phyloP scores from a whole-genome alignment of 2,797 vertebrate genomes.

The Trichosurus vulpecula region DNA sequence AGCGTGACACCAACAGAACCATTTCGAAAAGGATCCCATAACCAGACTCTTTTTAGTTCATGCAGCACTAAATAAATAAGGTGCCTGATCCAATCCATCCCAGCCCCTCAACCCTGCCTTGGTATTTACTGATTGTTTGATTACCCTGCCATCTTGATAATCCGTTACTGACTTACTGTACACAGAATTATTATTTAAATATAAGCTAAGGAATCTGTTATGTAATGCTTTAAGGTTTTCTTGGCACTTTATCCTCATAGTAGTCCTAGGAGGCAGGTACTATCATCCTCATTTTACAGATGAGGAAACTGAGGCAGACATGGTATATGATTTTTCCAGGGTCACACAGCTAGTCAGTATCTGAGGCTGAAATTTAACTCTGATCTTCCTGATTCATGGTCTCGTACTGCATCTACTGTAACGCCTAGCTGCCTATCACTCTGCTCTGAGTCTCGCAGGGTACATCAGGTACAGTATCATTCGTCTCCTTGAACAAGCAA shows the following conservation, averaged over 20 bases:
- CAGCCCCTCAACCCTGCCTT: not conserved
- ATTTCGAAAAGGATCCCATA: not conserved
- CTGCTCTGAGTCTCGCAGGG: conserved; percentile 20
- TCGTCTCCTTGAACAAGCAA: not conserved
- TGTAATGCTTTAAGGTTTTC: not conserved
- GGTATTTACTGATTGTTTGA: conserved; percentile 23
- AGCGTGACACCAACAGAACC: not conserved
- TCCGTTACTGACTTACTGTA: conserved; percentile 19
- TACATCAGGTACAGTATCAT: not conserved
- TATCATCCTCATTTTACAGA: not conserved
- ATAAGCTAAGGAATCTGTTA: not conserved
- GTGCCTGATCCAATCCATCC: not conserved
- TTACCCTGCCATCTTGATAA: not conserved
- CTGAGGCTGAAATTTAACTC: not conserved
- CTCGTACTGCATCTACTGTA: not conserved
- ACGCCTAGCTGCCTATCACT: conserved; percentile 14
- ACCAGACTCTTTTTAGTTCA: not conserved
- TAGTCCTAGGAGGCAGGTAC: not conserved
- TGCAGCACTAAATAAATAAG: not conserved
- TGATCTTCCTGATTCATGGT: not conserved
- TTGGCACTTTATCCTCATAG: not conserved
- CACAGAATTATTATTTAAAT: conserved; percentile 54
- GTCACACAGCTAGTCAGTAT: not conserved
- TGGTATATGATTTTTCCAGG: not conserved
- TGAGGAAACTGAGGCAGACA: not conserved